Evolutionary conservation across 2,797 vertebrate genomes (phyloP).

Genomic region (Echeneis naucrates): DNA sequence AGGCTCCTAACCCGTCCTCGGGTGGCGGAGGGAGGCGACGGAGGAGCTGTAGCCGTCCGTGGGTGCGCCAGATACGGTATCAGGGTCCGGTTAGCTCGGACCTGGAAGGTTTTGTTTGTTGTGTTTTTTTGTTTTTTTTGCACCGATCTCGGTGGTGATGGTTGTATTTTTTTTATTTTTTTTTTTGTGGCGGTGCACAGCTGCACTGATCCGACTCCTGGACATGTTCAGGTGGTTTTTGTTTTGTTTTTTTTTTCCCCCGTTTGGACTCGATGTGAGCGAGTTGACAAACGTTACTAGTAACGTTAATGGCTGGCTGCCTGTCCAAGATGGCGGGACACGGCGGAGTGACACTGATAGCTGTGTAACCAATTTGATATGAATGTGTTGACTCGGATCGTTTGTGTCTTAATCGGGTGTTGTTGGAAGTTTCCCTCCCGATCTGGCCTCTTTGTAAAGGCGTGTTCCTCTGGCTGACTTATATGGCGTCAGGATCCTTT

Average conservation of each 20-base stretch:
- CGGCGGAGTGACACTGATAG: slow-evolving; percentile 86
- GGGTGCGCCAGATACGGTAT: slow-evolving; percentile 44
- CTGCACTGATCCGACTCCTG: not conserved
- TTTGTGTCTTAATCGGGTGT: not conserved
- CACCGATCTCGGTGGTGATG: not conserved
- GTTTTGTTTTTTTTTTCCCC: too few species aligned
- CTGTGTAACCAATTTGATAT: slow-evolving; percentile 51
- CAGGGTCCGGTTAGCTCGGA: slow-evolving; percentile 10
- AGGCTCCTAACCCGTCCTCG: not conserved
- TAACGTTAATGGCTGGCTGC: slow-evolving; percentile 82
- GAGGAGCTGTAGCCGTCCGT: slow-evolving; percentile 21
- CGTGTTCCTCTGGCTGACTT: slow-evolving; percentile 18
- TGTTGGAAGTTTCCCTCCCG: not conserved
- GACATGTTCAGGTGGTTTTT: not conserved
- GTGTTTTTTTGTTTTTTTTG: too few species aligned
- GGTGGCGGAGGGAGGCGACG: slow-evolving; percentile 47
- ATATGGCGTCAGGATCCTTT: slow-evolving; percentile 60
- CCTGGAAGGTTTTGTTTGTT: too few species aligned
- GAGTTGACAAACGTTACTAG: slow-evolving; percentile 71
- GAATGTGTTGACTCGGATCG: not conserved
- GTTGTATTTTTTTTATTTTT: too few species aligned
- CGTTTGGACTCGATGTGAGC: slow-evolving; percentile 20
- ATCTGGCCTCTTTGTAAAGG: not conserved
- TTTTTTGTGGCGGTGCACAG: slow-evolving; percentile 10
- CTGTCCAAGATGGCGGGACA: slow-evolving; percentile 97